phyloP scores from a whole-genome alignment of 2,888 invertebrate species.

The Drosophila neonasuta region DNA sequence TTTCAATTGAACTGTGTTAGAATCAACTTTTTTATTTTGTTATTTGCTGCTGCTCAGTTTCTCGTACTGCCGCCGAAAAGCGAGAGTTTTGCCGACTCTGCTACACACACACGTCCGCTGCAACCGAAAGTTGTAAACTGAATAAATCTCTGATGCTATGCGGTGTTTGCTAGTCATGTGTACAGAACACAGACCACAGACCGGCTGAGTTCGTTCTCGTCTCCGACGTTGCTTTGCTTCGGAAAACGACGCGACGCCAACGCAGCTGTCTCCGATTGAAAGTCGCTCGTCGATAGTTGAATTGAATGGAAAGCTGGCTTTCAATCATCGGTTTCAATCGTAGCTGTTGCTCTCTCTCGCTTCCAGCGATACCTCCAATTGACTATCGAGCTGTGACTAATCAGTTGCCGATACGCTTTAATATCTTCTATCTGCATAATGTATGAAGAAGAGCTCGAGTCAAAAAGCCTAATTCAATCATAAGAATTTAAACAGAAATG shows the following conservation, averaged over 20 bases:
- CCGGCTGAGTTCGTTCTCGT: background rate
- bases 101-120: slow-evolving; percentile 71
- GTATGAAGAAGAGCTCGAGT: background rate
- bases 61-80: background rate
- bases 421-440: background rate
- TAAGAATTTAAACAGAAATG: background rate
- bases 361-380: slow-evolving; percentile 15
- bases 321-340: slow-evolving; percentile 4
- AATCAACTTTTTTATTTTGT: slow-evolving; percentile 4
- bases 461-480: slow-evolving; percentile 1
- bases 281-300: slow-evolving; percentile 25
- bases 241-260: background rate
- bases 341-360: slow-evolving; percentile 21
- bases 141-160: slow-evolving; percentile 78
- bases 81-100: slow-evolving; percentile 1
- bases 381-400: slow-evolving; percentile 45
- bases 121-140: slow-evolving; percentile 80
- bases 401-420: slow-evolving; percentile 18
- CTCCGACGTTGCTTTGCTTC: background rate
- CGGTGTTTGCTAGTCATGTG: slow-evolving; percentile 59
- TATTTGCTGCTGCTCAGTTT: background rate
- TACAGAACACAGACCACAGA: slow-evolving; percentile 29
- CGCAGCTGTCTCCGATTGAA: slow-evolving; percentile 31
- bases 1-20: slow-evolving; percentile 9
- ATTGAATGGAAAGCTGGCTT: slow-evolving; percentile 24